A percentile compares a stretch with the other conserved stretches of the same genome.
Evolutionary conservation across 2,113 vertebrate genomes (phyloP).

Genomic region (Periophthalmodon schlosseri): DNA sequence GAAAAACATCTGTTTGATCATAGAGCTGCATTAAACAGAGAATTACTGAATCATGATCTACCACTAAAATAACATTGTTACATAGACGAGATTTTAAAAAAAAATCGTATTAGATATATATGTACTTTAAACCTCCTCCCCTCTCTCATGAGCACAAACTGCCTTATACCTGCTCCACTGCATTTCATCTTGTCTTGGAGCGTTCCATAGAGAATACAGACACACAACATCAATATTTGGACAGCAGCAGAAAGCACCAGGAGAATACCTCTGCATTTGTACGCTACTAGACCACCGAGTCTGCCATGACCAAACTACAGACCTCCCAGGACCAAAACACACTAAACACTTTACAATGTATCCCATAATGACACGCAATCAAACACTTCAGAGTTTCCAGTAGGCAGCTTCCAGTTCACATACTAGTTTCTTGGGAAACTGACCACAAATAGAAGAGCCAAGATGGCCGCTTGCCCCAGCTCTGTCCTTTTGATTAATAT

Average conservation of each 20-base stretch:
- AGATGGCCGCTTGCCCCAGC: conserved; percentile 45
- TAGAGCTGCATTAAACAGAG: too few relatives aligned
- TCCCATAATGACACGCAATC: conserved; percentile 47
- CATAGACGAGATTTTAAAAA: background rate
- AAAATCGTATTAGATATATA: conserved; percentile 9
- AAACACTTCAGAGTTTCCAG: conserved; percentile 32
- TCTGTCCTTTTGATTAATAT: conserved; percentile 53
- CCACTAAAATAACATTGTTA: too few relatives aligned
- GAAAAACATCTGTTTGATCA: too few relatives aligned
- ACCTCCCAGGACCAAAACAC: conserved; percentile 52
- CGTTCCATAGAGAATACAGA: conserved; percentile 54
- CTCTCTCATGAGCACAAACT: background rate
- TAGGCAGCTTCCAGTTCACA: conserved; percentile 41
- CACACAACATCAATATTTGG: conserved; percentile 67
- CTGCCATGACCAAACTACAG: conserved; percentile 60
- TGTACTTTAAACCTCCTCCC: background rate
- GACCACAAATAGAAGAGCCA: conserved; percentile 29
- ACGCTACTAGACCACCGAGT: conserved; percentile 42
- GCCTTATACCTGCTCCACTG: conserved; percentile 52
- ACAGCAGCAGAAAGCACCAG: conserved; percentile 50
- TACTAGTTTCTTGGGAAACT: conserved; percentile 29
- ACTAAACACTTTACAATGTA: conserved; percentile 31
- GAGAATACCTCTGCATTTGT: conserved; percentile 47
- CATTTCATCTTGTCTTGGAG: conserved; percentile 64
- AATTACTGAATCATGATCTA: too few relatives aligned